Evolutionary conservation across 2,888 invertebrate genomes (phyloP).

Genomic region (Sisyra nigra): DNA sequence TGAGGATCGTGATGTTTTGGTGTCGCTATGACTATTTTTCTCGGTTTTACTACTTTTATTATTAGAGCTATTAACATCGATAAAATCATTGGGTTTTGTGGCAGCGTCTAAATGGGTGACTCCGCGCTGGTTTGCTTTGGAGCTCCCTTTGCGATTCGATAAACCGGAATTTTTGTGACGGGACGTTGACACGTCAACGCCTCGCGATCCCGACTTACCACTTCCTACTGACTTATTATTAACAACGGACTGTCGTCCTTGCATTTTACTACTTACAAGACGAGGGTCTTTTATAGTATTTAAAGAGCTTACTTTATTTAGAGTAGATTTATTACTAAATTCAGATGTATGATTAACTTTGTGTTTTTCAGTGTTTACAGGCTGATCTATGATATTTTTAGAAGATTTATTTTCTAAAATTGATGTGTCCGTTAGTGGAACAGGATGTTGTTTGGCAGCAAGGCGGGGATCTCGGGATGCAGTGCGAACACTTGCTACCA

Average conservation of each 20-base stretch:
- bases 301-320: conserved; percentile 24
- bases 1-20: conserved; percentile 12
- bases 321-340: conserved; percentile 26
- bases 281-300: conserved; percentile 25
- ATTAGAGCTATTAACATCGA: conserved; percentile 7
- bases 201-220: conserved; percentile 1
- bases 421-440: conserved; percentile 10
- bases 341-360: conserved; percentile 13
- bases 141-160: conserved; percentile 9
- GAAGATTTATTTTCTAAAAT: conserved; percentile 21
- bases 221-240: background rate
- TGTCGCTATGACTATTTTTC: conserved; percentile 6
- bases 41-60: conserved; percentile 5
- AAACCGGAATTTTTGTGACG: conserved; percentile 14
- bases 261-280: conserved; percentile 19
- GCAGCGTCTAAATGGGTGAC: conserved; percentile 1
- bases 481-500: conserved; percentile 19
- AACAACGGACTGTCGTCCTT: conserved; percentile 10
- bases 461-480: conserved; percentile 25
- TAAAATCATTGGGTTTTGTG: conserved; percentile 3
- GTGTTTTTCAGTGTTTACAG: conserved; percentile 7
- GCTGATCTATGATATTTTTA: conserved; percentile 17
- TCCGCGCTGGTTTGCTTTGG: conserved; percentile 3
- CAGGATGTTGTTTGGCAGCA: conserved; percentile 18
- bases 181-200: background rate